phyloP scores from a whole-genome alignment of 2,113 vertebrate species.

The Thamnophis sirtalis region DNA sequence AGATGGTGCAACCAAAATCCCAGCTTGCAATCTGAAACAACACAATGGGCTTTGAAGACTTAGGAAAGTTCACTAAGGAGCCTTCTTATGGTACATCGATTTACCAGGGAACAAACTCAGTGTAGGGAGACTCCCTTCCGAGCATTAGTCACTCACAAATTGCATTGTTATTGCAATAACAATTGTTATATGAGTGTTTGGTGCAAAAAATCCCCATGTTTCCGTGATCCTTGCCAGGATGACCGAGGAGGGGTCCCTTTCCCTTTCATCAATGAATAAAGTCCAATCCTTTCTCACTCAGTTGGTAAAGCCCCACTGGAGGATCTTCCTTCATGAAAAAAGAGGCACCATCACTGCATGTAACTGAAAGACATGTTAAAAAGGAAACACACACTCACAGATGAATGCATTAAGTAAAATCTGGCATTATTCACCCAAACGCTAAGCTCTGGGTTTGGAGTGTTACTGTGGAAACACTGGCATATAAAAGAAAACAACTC shows the following conservation, averaged over 20 bases:
- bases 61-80: neutral
- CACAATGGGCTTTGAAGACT: neutral
- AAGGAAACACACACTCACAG: neutral
- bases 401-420: slow-evolving; percentile 27
- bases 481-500: slow-evolving; percentile 53
- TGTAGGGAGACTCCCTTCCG: neutral
- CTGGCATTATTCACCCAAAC: slow-evolving; percentile 58
- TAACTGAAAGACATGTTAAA: neutral
- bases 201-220: neutral
- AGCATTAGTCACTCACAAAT: neutral
- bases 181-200: neutral
- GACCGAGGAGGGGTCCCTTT: neutral
- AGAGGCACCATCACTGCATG: neutral
- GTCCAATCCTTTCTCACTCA: neutral
- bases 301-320: no score
- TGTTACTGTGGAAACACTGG: slow-evolving; percentile 67
- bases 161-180: neutral
- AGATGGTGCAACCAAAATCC: neutral
- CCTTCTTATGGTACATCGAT: neutral
- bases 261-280: neutral
- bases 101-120: neutral
- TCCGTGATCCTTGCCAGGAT: neutral
- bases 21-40: neutral
- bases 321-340: neutral
- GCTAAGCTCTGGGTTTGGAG: slow-evolving; percentile 47